phyloP scores from a whole-genome alignment of 2,797 vertebrate genomes.

The Sebastes variabilis region DNA sequence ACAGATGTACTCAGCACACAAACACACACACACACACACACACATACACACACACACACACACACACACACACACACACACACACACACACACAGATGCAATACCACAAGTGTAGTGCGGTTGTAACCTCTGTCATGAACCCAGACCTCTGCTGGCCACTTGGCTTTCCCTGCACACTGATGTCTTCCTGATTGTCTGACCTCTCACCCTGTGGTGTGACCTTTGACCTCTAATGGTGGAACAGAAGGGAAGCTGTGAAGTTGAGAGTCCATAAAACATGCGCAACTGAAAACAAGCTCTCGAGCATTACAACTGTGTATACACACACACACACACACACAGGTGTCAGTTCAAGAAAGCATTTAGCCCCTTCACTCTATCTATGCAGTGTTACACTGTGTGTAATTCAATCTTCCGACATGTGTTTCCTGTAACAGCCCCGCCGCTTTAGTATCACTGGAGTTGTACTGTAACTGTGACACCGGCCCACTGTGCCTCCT shows the following conservation, averaged over 20 bases:
- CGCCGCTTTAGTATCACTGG: conserved; percentile 14
- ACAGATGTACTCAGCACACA: conserved; percentile 44
- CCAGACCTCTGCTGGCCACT: conserved; percentile 32
- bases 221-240: conserved; percentile 15
- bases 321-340: neutral
- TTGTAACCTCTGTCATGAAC: conserved; percentile 57
- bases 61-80: conserved; percentile 17
- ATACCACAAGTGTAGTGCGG: conserved; percentile 27
- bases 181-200: conserved; percentile 52
- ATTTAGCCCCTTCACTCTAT: neutral
- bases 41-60: conserved; percentile 3
- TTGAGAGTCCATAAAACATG: conserved; percentile 5
- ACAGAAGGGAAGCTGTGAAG: neutral
- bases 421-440: neutral
- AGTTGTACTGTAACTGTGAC: conserved; percentile 24
- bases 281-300: neutral
- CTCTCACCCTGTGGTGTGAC: conserved; percentile 36
- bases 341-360: neutral
- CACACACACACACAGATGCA: conserved; percentile 9
- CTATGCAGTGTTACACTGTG: neutral
- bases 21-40: conserved; percentile 48
- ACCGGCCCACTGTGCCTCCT: conserved; percentile 25
- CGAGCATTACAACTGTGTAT: neutral
- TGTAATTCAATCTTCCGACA: neutral
- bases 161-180: conserved; percentile 14